Evolutionary conservation across 2,888 invertebrate species (phyloP).

Genomic region (Teleogryllus oceanicus): DNA sequence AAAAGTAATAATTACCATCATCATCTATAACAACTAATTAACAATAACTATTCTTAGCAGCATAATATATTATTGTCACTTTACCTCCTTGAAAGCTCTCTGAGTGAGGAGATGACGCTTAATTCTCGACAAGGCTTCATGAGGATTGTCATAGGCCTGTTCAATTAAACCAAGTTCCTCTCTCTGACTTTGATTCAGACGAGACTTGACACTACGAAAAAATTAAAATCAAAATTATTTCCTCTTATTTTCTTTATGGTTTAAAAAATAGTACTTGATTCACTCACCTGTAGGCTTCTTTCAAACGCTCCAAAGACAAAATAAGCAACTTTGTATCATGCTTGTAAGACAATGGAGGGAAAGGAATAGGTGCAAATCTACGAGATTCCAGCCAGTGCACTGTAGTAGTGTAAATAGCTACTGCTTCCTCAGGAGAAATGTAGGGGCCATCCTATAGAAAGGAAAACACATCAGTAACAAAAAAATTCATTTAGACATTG

Average conservation of each 20-base stretch:
- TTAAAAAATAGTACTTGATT: neutral
- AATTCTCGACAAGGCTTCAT: constrained; percentile 97
- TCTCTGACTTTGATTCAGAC: constrained; percentile 96
- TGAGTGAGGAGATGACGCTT: constrained; percentile 98
- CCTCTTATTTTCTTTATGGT: too few relatives aligned
- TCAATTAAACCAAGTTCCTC: constrained; percentile 98
- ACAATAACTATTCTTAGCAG: neutral
- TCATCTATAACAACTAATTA: neutral
- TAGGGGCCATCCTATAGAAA: constrained; percentile 85
- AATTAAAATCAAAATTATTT: too few relatives aligned
- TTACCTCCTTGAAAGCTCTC: constrained; percentile 94
- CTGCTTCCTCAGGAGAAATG: constrained; percentile 98
- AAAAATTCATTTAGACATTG: too few relatives aligned
- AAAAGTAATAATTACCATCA: neutral
- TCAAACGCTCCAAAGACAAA: constrained; percentile 89
- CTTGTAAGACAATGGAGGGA: constrained; percentile 98
- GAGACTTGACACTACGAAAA: constrained; percentile 78
- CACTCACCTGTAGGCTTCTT: constrained; percentile 81
- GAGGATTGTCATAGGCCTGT: constrained; percentile 99
- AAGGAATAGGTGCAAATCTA: constrained; percentile 98
- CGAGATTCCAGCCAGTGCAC: constrained; percentile 99
- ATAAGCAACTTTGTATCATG: constrained; percentile 99
- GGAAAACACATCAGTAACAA: too few relatives aligned
- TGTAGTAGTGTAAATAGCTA: constrained; percentile 98
- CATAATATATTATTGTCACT: constrained; percentile 34